Percentiles rank a stretch among this genome's conserved stretches.
These are phyloP conservation scores for Tetrapedia diversipes DNA, from an alignment of 2,888 invertebrate genomes.

Conservation along the genomic window DNA sequence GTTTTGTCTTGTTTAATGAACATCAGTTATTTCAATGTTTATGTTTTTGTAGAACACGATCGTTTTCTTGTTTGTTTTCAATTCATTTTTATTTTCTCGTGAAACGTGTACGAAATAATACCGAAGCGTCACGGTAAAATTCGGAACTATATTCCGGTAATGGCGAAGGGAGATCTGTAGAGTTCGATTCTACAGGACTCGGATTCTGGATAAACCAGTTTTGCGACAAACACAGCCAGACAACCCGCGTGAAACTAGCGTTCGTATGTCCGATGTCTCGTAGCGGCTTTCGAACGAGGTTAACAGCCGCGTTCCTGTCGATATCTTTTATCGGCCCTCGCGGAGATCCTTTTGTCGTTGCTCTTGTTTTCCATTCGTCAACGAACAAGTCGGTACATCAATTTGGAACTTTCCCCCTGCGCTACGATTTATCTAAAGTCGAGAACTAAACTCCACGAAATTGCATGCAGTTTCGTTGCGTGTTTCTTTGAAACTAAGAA, in stretches of 20 bases:
- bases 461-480: neutral
- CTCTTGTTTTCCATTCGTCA: neutral
- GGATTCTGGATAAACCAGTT: constrained; percentile 57
- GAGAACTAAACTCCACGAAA: neutral
- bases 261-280: constrained; percentile 7
- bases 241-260: constrained; percentile 23
- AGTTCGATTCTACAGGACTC: constrained; percentile 33
- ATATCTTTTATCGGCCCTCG: constrained; percentile 29
- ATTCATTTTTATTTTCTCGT: no score
- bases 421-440: constrained; percentile 11
- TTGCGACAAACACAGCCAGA: constrained; percentile 21
- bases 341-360: neutral
- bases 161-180: constrained; percentile 14
- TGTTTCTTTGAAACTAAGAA: constrained; percentile 11
- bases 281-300: constrained; percentile 37
- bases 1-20: neutral
- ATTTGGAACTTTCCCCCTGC: no score
- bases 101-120: neutral
- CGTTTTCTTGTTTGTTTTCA: neutral
- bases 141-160: constrained; percentile 3
- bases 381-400: no score
- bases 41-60: no score
- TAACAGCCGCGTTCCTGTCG: constrained; percentile 35
- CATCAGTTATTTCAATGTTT: neutral
- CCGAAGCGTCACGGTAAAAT: neutral